Percentiles rank a stretch among this genome's conserved stretches.
These are phyloP conservation scores for Grammomys dolichurus DNA, from an alignment of 2,113 vertebrate species.

Conservation along the genomic window DNA sequence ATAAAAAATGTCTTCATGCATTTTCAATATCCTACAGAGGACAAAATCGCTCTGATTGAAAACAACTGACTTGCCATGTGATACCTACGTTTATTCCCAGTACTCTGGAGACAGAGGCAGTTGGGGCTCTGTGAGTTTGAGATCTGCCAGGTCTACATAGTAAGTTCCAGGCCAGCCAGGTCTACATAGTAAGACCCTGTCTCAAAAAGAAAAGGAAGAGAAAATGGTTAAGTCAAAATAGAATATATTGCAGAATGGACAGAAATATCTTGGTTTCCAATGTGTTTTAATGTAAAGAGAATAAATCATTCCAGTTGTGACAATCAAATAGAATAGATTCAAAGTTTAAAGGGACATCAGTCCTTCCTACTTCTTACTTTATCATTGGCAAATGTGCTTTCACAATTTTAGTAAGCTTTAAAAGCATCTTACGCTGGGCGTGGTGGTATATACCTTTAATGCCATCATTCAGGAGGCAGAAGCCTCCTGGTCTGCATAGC, in stretches of 20 bases:
- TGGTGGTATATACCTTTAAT: neutral
- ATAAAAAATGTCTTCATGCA: neutral
- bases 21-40: neutral
- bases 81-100: neutral
- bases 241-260: neutral
- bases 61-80: neutral
- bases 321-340: neutral
- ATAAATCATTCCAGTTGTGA: slow-evolving; percentile 13
- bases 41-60: neutral
- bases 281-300: slow-evolving; percentile 25
- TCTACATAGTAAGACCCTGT: neutral
- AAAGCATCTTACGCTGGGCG: neutral
- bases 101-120: neutral
- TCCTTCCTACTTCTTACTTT: slow-evolving; percentile 44
- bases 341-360: neutral
- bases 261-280: neutral
- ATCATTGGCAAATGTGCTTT: slow-evolving; percentile 15
- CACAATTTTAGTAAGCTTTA: slow-evolving; percentile 28
- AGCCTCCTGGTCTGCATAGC: neutral
- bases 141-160: neutral
- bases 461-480: neutral
- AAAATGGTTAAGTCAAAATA: neutral
- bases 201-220: neutral
- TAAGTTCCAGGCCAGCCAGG: neutral
- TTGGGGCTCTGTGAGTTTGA: neutral